Evolutionary conservation across 1,140 invertebrate genomes (phyloP).

Genomic region (Steinernema khuongi): DNA sequence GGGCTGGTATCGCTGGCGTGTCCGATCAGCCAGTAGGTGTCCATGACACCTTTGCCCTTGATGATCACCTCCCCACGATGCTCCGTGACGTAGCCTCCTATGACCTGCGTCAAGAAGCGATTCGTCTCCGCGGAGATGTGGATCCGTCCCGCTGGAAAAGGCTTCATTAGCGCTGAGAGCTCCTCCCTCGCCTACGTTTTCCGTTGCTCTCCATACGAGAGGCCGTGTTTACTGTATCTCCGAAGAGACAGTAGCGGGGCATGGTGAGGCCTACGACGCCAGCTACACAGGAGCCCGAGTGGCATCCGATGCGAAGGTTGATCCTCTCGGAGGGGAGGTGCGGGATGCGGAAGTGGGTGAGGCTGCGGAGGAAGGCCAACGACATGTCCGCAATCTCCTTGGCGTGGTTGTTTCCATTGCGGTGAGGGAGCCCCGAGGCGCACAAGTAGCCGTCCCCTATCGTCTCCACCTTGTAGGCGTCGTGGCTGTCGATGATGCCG

Average conservation of each 20-base stretch:
- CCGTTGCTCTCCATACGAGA: conserved; percentile 33
- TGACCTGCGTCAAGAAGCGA: conserved; percentile 17
- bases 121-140: conserved; percentile 28
- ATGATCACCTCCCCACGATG: conserved; percentile 26
- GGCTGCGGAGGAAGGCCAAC: conserved; percentile 27
- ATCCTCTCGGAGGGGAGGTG: conserved; percentile 22
- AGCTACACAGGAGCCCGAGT: conserved; percentile 63
- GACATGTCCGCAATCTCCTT: conserved; percentile 62
- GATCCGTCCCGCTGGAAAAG: conserved; percentile 32
- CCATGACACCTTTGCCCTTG: conserved; percentile 38
- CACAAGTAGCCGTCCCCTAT: conserved; percentile 84
- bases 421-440: conserved; percentile 64
- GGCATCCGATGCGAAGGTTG: conserved; percentile 28
- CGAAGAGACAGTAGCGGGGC: conserved; percentile 69
- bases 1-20: neutral
- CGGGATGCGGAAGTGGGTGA: conserved; percentile 21
- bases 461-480: conserved; percentile 82
- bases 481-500: conserved; percentile 86
- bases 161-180: neutral
- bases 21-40: neutral
- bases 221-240: conserved; percentile 68
- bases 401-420: conserved; percentile 63
- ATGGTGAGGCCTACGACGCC: conserved; percentile 78
- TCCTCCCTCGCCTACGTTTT: conserved; percentile 18
- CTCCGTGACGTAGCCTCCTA: conserved; percentile 30